Base-by-base conservation (phyloP, 1,140 invertebrate species). In the Hydropsyche tenuis region DNA sequence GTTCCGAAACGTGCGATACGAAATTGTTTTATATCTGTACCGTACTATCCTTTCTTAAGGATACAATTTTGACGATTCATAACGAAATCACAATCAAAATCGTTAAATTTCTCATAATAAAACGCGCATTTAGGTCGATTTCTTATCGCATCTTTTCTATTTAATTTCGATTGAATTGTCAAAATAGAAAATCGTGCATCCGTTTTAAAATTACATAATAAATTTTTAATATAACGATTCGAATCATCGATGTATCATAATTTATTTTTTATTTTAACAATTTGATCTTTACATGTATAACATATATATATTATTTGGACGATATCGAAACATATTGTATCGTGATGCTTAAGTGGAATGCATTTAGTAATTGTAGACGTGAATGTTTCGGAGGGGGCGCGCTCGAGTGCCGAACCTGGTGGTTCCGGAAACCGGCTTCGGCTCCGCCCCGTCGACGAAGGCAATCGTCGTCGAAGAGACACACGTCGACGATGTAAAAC, bases 351-450 rank as follows among this genome's bases (percentile, higher is more conserved):
- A 5, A 68, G 65, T 70, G 23, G 68, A 56, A 70, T 70, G 48
- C 68, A 70, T 70, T 69, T 69, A 69, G 22, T 65, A n/a, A 68
- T 68, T 23, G 45, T 48, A 48, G 65, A 68, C 16, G 6, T 68
- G 25, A 25, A 3, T 22, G 6, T 68, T 45, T 12, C 22, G 65
- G 45, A 46, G 65, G 65, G 45, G 65, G 56, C 30, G 63, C n/a
- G 63, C 9, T 4, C 4, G 56, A 12, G 20, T 66, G 30, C 63
- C 20, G 37, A 27, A 30, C 9, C 18, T 23, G 27, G 42, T 66
- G 63, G 42, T 23, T 66, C 30, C 22, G 30, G 42, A 16, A 43
- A 42, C 42, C 30, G 43, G 30, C 14, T 27, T n/a, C 27, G 20
- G 63, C 63, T 66, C 12, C 62, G 14, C 62, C 1, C 37, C 27